Evolutionary conservation across 2,888 invertebrate species (phyloP).

Genomic region (Epinotia nisella): DNA sequence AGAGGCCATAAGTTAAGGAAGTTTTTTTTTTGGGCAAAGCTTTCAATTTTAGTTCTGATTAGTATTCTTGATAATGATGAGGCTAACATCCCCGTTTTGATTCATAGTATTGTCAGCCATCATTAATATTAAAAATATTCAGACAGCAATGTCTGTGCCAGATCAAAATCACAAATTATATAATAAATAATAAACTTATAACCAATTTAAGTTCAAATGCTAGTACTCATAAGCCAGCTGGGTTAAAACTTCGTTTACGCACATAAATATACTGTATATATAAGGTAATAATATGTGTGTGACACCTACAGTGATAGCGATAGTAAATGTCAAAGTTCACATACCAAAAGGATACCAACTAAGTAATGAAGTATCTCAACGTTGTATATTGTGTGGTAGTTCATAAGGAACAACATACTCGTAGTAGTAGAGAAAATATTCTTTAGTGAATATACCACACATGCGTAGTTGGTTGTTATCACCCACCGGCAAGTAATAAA

Average conservation of each 20-base stretch:
- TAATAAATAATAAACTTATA: too few species aligned
- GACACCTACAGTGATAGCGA: neutral
- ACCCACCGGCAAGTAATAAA: constrained; percentile 7
- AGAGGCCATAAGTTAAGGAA: too few species aligned
- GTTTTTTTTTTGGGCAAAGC: too few species aligned
- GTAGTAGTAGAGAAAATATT: too few species aligned
- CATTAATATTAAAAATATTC: too few species aligned
- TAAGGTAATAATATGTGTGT: neutral
- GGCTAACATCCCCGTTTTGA: too few species aligned
- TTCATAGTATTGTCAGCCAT: too few species aligned
- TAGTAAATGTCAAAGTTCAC: constrained; percentile 30
- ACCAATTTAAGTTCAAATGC: too few species aligned
- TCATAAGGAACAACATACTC: neutral
- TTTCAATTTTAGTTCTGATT: too few species aligned
- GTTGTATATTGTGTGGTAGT: neutral
- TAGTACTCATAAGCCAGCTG: neutral
- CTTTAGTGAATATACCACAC: neutral
- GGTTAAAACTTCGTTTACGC: neutral
- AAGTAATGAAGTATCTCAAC: neutral
- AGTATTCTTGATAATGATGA: too few species aligned
- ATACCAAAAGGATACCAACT: constrained; percentile 4
- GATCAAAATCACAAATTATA: too few species aligned
- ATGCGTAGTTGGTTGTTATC: constrained; percentile 15
- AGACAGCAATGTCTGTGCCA: too few species aligned
- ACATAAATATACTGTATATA: neutral